Base-by-base conservation (phyloP, 2,888 invertebrate species). In the Lasioglossum oenotherae region DNA sequence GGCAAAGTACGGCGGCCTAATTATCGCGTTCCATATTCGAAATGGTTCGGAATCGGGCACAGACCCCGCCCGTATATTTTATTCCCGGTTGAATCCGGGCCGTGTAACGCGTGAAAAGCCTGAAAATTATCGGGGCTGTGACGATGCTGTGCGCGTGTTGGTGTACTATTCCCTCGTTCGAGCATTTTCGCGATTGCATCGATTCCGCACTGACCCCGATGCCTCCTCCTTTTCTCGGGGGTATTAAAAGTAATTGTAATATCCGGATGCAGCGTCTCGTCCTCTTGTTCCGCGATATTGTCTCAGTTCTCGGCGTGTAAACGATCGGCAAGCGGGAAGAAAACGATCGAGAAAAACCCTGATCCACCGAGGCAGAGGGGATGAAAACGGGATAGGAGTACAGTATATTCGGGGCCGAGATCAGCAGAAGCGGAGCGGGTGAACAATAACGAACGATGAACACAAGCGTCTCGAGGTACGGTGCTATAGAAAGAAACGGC, bases 361-460 rank as follows among this genome's bases (percentile, higher is more conserved):
- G 77, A 76, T 74, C 49, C 76, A 27, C 35, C 16, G 19, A 16
- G 0, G 31, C 4, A 12, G 2, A 2, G 27, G 14, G 60, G 23
- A 23, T 3, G 27, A 35, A 64, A 76, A 67, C 60, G 76, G 85
- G 74, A 79, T 41, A 71, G 27, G 64, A 60, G 79, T 44, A 23
- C 23, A 60, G 46, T 73, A 67, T 69, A 73, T 78, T 78, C 76
- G 75, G 67, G 49, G 35, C 73, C 35, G 76, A 78, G 81, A 75
- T 85, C 85, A 74, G 41, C 71, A 77, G 77, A 85, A 85, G 80
- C 79, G 49, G 86, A 71, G 27, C 86, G 77, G n/a, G 64, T 67
- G 86, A 81, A 86, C 81, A 85, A 81, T 85, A 86, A 86, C 86
- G 86, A 75, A 85, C 49, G 81, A 72, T 77, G 77, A 53, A 84